A percentile compares a stretch with the other conserved stretches of the same genome.
Conservation (phyloP, 2,797 vertebrate species). For the Borostomias antarcticus region DNA sequence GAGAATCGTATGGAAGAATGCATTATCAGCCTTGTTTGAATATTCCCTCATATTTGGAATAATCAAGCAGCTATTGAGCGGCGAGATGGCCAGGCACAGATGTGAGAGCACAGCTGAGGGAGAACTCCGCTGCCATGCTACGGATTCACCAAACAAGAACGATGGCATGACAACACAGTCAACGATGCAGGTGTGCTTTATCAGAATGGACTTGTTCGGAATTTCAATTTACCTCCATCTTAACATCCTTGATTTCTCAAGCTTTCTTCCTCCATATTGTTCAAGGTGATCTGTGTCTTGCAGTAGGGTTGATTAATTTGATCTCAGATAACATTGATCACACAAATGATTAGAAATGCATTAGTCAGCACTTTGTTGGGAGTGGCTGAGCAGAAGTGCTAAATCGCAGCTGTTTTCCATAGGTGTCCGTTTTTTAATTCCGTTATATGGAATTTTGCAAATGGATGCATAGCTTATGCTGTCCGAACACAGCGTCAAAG, state of each 20-base stretch:
- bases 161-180: conserved; percentile 26
- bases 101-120: conserved; percentile 76
- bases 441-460: conserved; percentile 79
- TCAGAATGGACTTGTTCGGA: conserved; percentile 33
- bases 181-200: conserved; percentile 65
- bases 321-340: conserved; percentile 77
- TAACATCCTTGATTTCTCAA: background rate
- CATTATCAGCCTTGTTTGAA: conserved; percentile 78
- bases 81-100: conserved; percentile 73
- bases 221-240: background rate
- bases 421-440: conserved; percentile 79
- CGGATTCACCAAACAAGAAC: conserved; percentile 41
- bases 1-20: conserved; percentile 77
- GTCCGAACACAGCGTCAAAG: conserved; percentile 74
- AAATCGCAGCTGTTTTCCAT: conserved; percentile 72
- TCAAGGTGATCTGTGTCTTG: conserved; percentile 74
- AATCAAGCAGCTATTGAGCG: conserved; percentile 79
- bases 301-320: conserved; percentile 74
- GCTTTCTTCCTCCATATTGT: conserved; percentile 38
- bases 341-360: conserved; percentile 79
- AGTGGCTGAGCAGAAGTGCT: conserved; percentile 70
- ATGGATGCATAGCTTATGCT: conserved; percentile 71
- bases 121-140: conserved; percentile 55
- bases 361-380: conserved; percentile 77
- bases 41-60: conserved; percentile 77